phyloP scores from a whole-genome alignment of 2,113 vertebrate genomes.

The Labrus mixtus region DNA sequence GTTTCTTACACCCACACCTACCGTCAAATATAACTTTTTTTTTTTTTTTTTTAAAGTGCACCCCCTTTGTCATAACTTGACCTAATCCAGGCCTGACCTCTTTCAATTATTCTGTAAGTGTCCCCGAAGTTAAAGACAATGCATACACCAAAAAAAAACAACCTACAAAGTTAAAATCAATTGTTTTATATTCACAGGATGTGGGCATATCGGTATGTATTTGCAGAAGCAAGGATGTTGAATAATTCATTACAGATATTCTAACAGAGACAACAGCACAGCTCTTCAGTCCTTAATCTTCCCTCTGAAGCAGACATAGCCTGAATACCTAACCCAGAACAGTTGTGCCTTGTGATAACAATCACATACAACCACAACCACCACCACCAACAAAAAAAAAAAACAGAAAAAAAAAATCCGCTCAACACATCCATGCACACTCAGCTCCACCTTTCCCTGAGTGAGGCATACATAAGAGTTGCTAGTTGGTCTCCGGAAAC shows the following conservation, averaged over 20 bases:
- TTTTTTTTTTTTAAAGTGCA: no score
- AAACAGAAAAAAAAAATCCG: slow-evolving; percentile 46
- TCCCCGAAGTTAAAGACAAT: background rate
- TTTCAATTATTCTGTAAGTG: background rate
- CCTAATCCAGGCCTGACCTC: background rate
- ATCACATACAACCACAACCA: slow-evolving; percentile 12
- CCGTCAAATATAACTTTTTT: background rate
- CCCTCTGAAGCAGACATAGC: slow-evolving; percentile 5
- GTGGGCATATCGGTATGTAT: slow-evolving; percentile 7
- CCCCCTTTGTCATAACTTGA: background rate
- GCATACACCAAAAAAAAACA: background rate
- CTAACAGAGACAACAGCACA: slow-evolving; percentile 20
- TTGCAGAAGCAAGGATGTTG: background rate
- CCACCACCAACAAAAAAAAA: background rate
- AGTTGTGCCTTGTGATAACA: slow-evolving; percentile 19
- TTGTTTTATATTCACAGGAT: background rate
- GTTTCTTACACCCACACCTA: slow-evolving; percentile 11
- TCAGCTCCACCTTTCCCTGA: slow-evolving; percentile 42
- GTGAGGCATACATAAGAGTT: slow-evolving; percentile 72
- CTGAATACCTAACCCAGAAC: background rate
- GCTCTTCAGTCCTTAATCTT: slow-evolving; percentile 15
- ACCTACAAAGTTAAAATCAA: background rate
- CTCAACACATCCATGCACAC: slow-evolving; percentile 31
- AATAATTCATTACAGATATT: slow-evolving; percentile 23
- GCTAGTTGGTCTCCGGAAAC: slow-evolving; percentile 74